Percentiles rank a stretch among this genome's conserved stretches.
These are phyloP conservation scores for Agrilus planipennis DNA, from an alignment of 1,140 invertebrate genomes.

Conservation along the genomic window DNA sequence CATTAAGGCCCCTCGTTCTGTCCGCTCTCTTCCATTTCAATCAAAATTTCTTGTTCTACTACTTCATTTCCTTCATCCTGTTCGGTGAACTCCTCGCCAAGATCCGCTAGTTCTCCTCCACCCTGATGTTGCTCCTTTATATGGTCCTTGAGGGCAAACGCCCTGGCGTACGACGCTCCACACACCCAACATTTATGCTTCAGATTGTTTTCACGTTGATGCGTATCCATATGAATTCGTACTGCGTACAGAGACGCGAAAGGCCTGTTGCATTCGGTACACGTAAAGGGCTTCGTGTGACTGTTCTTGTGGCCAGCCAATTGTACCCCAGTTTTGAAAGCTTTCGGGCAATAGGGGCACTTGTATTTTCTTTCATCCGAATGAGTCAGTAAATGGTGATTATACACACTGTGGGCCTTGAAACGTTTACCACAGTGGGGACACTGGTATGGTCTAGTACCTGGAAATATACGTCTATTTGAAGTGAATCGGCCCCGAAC, in stretches of 20 bases:
- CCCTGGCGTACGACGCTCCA: constrained; percentile 57
- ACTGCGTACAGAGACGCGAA: constrained; percentile 63
- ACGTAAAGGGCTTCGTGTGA: constrained; percentile 63
- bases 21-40: too few relatives aligned
- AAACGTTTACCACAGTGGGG: constrained; percentile 60
- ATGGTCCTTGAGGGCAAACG: constrained; percentile 59
- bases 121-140: constrained; percentile 47
- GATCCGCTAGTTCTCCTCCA: constrained; percentile 16
- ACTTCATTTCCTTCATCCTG: constrained; percentile 7
- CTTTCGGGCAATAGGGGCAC: constrained; percentile 60
- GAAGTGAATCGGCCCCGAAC: too few relatives aligned
- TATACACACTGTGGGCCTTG: constrained; percentile 61
- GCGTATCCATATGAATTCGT: constrained; percentile 55
- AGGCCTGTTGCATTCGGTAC: constrained; percentile 56
- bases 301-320: constrained; percentile 63
- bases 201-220: constrained; percentile 53
- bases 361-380: constrained; percentile 56
- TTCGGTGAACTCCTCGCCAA: constrained; percentile 15
- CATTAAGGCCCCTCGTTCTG: too few relatives aligned
- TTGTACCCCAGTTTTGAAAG: constrained; percentile 64
- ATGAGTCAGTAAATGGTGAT: constrained; percentile 59
- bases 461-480: too few relatives aligned
- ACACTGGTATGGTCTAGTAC: constrained; percentile 58
- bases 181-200: constrained; percentile 59
- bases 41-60: too few relatives aligned